Percentiles rank a stretch among this genome's conserved stretches.
Conservation (phyloP, 2,888 invertebrate species). For the Andrena hattorfiana region DNA sequence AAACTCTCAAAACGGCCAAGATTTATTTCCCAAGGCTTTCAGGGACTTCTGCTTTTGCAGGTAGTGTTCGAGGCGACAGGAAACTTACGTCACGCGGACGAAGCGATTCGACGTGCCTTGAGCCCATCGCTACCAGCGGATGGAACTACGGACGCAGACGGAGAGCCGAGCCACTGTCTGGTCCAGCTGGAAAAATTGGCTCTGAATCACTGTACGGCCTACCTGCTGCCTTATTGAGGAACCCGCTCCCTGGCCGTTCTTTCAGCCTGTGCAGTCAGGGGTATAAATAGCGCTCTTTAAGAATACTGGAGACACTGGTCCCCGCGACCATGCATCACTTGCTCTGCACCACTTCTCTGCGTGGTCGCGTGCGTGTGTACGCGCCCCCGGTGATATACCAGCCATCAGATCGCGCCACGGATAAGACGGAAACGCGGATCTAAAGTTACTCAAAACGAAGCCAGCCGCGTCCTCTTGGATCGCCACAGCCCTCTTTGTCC, state of each 20-base stretch:
- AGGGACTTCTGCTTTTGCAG: background rate
- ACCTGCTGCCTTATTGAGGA: slow-evolving; percentile 83
- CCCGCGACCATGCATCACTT: slow-evolving; percentile 66
- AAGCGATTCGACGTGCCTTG: slow-evolving; percentile 18
- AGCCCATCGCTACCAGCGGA: slow-evolving; percentile 31
- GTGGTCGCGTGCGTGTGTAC: slow-evolving; percentile 26
- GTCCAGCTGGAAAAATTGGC: slow-evolving; percentile 76
- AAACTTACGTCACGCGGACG: background rate
- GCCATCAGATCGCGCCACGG: slow-evolving; percentile 54
- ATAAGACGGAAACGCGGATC: slow-evolving; percentile 50
- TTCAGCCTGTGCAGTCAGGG: slow-evolving; percentile 75
- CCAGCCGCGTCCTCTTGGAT: background rate
- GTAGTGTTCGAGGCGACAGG: background rate
- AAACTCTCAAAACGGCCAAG: no score
- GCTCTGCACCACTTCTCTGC: slow-evolving; percentile 59
- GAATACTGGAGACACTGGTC: slow-evolving; percentile 72
- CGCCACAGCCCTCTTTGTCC: background rate
- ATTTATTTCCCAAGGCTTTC: background rate
- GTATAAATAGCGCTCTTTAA: slow-evolving; percentile 79
- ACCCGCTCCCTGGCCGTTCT: slow-evolving; percentile 76
- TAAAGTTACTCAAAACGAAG: slow-evolving; percentile 35
- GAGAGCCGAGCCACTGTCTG: slow-evolving; percentile 75
- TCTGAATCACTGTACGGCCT: slow-evolving; percentile 82
- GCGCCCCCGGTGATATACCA: slow-evolving; percentile 50
- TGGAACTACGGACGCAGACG: slow-evolving; percentile 64